These are phyloP conservation scores for Drosophila varians DNA, from an alignment of 1,140 invertebrate genomes.

Conservation along the genomic window DNA sequence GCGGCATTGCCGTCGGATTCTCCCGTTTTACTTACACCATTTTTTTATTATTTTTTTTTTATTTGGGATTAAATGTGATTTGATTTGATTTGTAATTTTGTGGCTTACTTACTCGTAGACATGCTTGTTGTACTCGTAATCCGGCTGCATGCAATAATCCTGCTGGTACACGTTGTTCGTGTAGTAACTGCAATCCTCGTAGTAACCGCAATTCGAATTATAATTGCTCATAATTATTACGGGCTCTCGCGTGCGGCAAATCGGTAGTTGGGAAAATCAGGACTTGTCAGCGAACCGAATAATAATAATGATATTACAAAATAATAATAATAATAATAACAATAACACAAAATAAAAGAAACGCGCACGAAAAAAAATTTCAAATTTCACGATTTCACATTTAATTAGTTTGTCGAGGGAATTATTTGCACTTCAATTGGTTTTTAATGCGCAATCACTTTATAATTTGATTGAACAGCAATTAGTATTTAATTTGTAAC, in stretches of 20 bases:
- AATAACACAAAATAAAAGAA: conserved; percentile 4
- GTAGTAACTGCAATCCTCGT: conserved; percentile 79
- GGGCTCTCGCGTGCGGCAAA: conserved; percentile 49
- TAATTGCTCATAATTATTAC: conserved; percentile 81
- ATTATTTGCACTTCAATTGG: conserved; percentile 69
- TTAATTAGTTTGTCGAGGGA: conserved; percentile 34
- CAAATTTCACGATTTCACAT: conserved; percentile 11
- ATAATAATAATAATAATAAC: conserved; percentile 16
- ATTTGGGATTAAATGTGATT: neutral
- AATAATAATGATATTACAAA: too few relatives aligned
- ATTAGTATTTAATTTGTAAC: neutral
- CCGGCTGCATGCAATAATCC: conserved; percentile 83
- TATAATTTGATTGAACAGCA: conserved; percentile 66
- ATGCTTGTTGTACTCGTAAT: conserved; percentile 82
- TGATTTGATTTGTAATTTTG: neutral
- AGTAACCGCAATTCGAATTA: conserved; percentile 83
- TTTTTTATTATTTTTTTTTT: too few relatives aligned
- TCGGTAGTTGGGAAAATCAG: conserved; percentile 14
- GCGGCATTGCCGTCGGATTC: neutral
- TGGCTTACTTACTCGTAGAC: conserved; percentile 79
- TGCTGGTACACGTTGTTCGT: conserved; percentile 79
- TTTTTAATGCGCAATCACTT: conserved; percentile 79
- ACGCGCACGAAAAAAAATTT: neutral
- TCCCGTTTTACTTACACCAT: too few relatives aligned
- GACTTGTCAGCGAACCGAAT: neutral